A percentile compares a stretch with the other conserved stretches of the same genome.
Conservation (phyloP, 2,888 invertebrate genomes). For the Hecatera dysodea region DNA sequence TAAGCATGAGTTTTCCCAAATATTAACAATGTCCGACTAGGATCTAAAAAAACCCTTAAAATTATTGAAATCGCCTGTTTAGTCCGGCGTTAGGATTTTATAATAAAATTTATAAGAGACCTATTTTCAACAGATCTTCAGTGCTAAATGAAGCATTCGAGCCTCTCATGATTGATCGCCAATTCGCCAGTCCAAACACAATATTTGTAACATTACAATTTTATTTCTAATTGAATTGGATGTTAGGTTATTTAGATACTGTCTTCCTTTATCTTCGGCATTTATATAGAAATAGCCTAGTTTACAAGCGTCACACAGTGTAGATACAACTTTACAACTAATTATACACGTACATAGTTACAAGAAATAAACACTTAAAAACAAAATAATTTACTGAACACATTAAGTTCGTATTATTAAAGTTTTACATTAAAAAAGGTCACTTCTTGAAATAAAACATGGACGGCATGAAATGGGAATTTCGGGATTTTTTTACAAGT, state of each 20-base stretch:
- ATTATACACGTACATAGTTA: constrained; percentile 35
- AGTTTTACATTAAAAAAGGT: constrained; percentile 74
- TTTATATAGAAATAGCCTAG: constrained; percentile 31
- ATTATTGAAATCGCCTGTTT: background rate
- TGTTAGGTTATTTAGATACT: background rate
- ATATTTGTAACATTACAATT: background rate
- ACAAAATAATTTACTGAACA: constrained; percentile 77
- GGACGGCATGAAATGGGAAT: constrained; percentile 78
- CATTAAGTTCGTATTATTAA: constrained; percentile 76
- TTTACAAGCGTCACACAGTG: constrained; percentile 42
- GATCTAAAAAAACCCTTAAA: background rate
- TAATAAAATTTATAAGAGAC: background rate
- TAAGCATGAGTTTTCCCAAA: constrained; percentile 2
- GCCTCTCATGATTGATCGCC: background rate
- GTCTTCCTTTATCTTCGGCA: constrained; percentile 11
- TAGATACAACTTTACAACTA: constrained; percentile 45
- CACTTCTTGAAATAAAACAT: constrained; percentile 76
- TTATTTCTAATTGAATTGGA: background rate
- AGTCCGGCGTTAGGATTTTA: background rate
- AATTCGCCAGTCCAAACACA: background rate
- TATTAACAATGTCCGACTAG: background rate
- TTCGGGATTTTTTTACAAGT: constrained; percentile 23
- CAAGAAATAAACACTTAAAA: constrained; percentile 53
- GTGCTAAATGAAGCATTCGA: background rate
- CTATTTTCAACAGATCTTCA: background rate